Evolutionary conservation across 2,888 invertebrate species (phyloP).

Genomic region (Macrophya annulata): DNA sequence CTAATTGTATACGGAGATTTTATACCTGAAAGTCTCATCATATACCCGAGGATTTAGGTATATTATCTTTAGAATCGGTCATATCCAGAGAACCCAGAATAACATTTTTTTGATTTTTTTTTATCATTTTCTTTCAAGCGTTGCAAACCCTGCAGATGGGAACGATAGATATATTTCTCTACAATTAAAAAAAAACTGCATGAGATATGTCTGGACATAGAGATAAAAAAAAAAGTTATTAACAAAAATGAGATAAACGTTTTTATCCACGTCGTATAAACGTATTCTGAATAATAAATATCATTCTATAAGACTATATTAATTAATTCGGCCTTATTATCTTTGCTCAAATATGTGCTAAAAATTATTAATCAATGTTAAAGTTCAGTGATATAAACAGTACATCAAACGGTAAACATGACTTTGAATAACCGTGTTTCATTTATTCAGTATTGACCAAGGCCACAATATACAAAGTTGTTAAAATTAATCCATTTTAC

Average conservation of each 20-base stretch:
- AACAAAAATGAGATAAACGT: neutral
- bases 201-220: neutral
- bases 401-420: neutral
- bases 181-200: neutral
- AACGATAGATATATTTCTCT: conserved; percentile 12
- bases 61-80: conserved; percentile 1
- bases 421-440: neutral
- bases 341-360: neutral
- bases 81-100: neutral
- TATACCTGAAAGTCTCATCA: neutral
- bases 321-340: neutral
- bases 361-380: neutral
- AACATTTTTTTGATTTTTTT: neutral
- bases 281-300: neutral
- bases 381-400: neutral
- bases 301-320: neutral
- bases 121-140: neutral
- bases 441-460: neutral
- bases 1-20: neutral
- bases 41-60: neutral
- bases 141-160: conserved; percentile 22
- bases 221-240: neutral
- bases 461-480: neutral
- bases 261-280: neutral
- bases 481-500: neutral